Conservation (phyloP, 2,888 invertebrate genomes). For the Lepidocyrtoides sp. region DNA sequence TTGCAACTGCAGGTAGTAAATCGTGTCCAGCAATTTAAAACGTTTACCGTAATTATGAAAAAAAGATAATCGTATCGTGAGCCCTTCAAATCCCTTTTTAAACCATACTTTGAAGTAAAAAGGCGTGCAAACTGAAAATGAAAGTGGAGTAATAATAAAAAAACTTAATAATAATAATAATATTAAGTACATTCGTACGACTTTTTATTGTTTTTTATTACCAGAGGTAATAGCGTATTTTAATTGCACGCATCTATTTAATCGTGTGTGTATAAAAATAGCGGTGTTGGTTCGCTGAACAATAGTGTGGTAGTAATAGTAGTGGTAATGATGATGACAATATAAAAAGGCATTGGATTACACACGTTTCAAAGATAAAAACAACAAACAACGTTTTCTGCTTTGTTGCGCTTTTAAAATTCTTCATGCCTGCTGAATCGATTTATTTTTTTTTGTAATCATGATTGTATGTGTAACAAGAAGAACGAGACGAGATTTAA, state of each 20-base stretch:
- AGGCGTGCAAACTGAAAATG: conserved; percentile 37
- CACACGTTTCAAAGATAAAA: conserved; percentile 15
- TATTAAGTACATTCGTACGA: conserved; percentile 28
- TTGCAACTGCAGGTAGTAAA: no score
- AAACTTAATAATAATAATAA: conserved; percentile 30
- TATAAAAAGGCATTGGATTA: conserved; percentile 13
- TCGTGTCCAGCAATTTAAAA: not conserved
- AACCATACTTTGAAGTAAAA: no score
- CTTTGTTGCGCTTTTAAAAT: conserved; percentile 57
- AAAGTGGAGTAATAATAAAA: conserved; percentile 26
- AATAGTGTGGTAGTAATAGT: not conserved
- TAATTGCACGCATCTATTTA: conserved; percentile 44
- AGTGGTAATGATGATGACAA: conserved; percentile 36
- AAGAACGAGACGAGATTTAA: not conserved
- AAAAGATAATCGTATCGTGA: no score
- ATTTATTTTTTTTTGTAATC: not conserved
- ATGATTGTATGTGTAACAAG: not conserved
- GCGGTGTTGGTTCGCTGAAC: conserved; percentile 20
- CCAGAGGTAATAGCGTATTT: not conserved
- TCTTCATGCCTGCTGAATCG: conserved; percentile 62
- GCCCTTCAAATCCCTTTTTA: not conserved
- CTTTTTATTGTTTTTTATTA: not conserved
- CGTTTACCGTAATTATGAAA: not conserved
- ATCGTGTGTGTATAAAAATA: conserved; percentile 44
- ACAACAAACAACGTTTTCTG: conserved; percentile 42